phyloP scores from a whole-genome alignment of 2,113 vertebrate genomes.

The Sinosuthora webbiana region DNA sequence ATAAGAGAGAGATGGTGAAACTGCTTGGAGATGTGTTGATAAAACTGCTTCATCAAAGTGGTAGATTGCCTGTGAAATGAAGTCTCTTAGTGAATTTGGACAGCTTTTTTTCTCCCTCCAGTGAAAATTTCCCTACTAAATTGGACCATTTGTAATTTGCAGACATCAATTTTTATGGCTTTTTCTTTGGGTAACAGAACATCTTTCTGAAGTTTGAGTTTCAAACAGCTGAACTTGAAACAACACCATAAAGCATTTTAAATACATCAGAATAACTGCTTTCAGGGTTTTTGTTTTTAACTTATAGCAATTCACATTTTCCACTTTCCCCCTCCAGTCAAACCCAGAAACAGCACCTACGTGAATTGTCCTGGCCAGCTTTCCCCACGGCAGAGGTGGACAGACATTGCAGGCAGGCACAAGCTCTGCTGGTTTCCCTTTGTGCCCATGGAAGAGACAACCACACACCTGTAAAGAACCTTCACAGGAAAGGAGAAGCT shows the following conservation, averaged over 20 bases:
- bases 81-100: not conserved
- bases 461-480: not conserved
- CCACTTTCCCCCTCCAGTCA: not conserved
- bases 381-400: not conserved
- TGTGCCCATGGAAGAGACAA: not conserved
- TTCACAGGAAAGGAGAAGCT: fast-evolving
- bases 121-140: not conserved
- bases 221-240: not conserved
- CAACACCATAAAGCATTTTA: not conserved
- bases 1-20: slow-evolving; percentile 22
- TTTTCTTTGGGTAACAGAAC: not conserved
- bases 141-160: not conserved
- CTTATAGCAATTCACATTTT: not conserved
- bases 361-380: not conserved
- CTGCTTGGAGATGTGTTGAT: not conserved
- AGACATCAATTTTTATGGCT: not conserved
- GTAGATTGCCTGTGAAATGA: not conserved
- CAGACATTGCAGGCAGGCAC: fast-evolving
- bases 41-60: not conserved
- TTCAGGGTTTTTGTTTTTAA: not conserved
- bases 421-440: not conserved
- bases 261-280: not conserved
- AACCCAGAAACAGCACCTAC: not conserved
- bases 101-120: not conserved
- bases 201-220: not conserved